These are phyloP conservation scores for Didymodactylos carnosus DNA, from an alignment of 2,888 invertebrate species.

Conservation along the genomic window DNA sequence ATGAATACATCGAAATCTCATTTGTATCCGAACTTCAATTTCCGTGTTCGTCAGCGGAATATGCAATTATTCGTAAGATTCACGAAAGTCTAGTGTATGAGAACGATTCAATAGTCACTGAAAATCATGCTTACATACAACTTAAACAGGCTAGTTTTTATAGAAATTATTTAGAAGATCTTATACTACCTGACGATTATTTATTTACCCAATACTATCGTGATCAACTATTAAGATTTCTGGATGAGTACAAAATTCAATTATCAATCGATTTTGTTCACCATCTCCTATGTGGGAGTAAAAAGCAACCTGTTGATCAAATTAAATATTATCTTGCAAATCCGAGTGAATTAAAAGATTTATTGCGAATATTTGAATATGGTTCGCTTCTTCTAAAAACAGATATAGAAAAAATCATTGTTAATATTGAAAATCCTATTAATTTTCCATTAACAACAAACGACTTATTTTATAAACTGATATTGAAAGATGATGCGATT, in stretches of 20 bases:
- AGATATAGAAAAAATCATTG: neutral
- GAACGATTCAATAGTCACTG: neutral
- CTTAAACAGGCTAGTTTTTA: neutral
- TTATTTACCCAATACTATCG: neutral
- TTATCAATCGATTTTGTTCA: neutral
- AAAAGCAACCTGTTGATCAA: too few species aligned
- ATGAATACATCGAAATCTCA: neutral
- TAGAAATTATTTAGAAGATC: neutral
- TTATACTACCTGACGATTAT: neutral
- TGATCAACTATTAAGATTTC: neutral
- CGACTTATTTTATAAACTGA: neutral
- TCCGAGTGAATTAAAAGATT: neutral
- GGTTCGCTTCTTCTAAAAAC: neutral
- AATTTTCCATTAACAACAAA: neutral
- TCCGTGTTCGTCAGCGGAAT: neutral
- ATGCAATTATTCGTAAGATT: neutral
- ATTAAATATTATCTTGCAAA: neutral
- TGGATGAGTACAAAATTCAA: neutral
- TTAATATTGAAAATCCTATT: neutral
- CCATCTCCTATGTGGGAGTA: too few species aligned
- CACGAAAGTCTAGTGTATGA: neutral
- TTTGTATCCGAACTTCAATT: neutral
- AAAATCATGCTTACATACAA: neutral
- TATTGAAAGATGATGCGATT: neutral
- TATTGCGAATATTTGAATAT: neutral